Percentiles rank a stretch among this genome's conserved stretches.
These are phyloP conservation scores for Rhincodon typus DNA, from an alignment of 2,797 vertebrate genomes.

Conservation along the genomic window DNA sequence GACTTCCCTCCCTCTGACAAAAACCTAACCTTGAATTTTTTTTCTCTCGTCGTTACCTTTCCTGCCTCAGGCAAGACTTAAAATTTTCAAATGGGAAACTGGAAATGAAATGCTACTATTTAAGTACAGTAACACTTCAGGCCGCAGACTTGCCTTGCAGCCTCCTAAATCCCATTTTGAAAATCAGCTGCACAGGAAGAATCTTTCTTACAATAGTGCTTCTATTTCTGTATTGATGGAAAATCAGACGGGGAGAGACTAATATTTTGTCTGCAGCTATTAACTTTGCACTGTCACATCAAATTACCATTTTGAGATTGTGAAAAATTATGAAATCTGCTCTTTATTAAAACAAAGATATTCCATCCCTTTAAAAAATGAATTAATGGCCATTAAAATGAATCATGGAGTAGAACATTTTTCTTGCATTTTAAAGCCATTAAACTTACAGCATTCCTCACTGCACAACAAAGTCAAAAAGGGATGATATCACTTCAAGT, in stretches of 20 bases:
- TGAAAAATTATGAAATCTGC: neutral
- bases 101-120: neutral
- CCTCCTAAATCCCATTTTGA: neutral
- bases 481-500: neutral
- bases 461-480: neutral
- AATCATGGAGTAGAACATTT: neutral
- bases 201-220: neutral
- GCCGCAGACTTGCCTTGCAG: neutral
- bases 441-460: neutral
- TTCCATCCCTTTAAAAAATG: neutral
- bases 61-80: neutral
- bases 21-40: neutral
- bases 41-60: neutral
- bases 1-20: neutral
- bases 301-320: neutral
- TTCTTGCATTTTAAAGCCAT: neutral
- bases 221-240: neutral
- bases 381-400: neutral
- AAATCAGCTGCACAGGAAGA: neutral
- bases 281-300: neutral
- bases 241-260: too few species aligned
- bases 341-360: neutral
- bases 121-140: neutral
- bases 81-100: neutral
- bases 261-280: too few species aligned